Percentiles rank a stretch among this genome's conserved stretches.
Conservation (phyloP, 2,797 vertebrate genomes). For the Acipenser oxyrinchus region DNA sequence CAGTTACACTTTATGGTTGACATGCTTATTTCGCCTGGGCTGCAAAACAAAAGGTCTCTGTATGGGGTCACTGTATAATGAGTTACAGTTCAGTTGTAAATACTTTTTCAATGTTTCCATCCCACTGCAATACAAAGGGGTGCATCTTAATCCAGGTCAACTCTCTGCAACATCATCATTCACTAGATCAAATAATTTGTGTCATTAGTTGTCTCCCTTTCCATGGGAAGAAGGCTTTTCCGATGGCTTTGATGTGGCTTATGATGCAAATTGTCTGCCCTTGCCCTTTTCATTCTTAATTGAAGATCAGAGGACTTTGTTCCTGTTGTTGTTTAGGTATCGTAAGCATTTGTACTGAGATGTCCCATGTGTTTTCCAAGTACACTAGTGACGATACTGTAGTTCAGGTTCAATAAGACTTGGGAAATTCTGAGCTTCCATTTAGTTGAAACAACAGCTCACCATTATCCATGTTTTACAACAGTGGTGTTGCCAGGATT, state of each 20-base stretch:
- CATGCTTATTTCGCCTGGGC: conserved; percentile 46
- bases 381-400: too few species aligned
- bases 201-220: conserved; percentile 39
- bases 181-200: conserved; percentile 54
- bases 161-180: conserved; percentile 46
- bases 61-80: conserved; percentile 59
- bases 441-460: too few species aligned
- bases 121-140: conserved; percentile 62
- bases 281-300: conserved; percentile 21
- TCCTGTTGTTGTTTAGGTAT: neutral
- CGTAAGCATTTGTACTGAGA: neutral
- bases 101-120: conserved; percentile 62
- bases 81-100: conserved; percentile 62
- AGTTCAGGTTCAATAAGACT: too few species aligned
- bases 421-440: too few species aligned
- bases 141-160: conserved; percentile 65
- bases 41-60: conserved; percentile 68
- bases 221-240: conserved; percentile 35
- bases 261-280: conserved; percentile 25
- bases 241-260: conserved; percentile 25
- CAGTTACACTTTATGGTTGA: conserved; percentile 51
- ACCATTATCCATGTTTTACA: too few species aligned
- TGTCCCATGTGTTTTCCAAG: neutral
- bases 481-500: too few species aligned
- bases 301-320: neutral